These are phyloP conservation scores for Montipora foliosa DNA, from an alignment of 64 coral and sea anemone genomes.

Conservation along the genomic window DNA sequence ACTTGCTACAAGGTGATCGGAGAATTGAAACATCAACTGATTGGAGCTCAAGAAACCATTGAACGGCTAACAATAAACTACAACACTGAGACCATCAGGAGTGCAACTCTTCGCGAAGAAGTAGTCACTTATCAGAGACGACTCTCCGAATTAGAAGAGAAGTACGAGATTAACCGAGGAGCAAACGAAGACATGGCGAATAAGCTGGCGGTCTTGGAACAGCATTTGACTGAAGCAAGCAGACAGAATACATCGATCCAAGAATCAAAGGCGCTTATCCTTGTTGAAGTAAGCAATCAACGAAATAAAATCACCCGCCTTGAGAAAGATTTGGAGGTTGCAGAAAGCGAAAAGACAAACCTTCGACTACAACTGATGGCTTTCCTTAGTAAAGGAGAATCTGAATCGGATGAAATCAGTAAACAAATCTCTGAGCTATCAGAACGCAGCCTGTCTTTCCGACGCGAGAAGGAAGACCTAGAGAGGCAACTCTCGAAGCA, in stretches of 20 bases:
- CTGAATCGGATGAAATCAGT: constrained; percentile 51
- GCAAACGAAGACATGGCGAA: constrained; percentile 85
- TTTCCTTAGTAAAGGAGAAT: constrained; percentile 67
- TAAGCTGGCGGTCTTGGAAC: constrained; percentile 84
- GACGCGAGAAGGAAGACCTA: constrained; percentile 67
- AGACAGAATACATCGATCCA: constrained; percentile 72
- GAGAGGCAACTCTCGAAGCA: constrained; percentile 49
- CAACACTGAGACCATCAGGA: constrained; percentile 73
- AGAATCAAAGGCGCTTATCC: constrained; percentile 70
- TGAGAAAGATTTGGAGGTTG: constrained; percentile 78
- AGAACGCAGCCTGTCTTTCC: constrained; percentile 69
- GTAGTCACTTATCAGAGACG: constrained; percentile 80
- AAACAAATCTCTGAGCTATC: constrained; percentile 68
- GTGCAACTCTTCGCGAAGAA: constrained; percentile 69
- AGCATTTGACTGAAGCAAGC: constrained; percentile 68
- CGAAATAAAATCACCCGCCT: constrained; percentile 70
- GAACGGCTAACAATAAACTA: constrained; percentile 70
- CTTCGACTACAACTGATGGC: constrained; percentile 65
- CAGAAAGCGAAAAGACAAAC: constrained; percentile 73
- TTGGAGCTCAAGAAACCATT: constrained; percentile 47
- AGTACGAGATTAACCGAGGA: constrained; percentile 82
- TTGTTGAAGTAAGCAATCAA: constrained; percentile 83
- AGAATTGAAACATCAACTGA: constrained; percentile 73
- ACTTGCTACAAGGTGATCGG: constrained; percentile 74
- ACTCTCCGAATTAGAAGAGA: constrained; percentile 91